Evolutionary conservation across 2,888 invertebrate species (phyloP).

Genomic region (Syrphus vitripennis): DNA sequence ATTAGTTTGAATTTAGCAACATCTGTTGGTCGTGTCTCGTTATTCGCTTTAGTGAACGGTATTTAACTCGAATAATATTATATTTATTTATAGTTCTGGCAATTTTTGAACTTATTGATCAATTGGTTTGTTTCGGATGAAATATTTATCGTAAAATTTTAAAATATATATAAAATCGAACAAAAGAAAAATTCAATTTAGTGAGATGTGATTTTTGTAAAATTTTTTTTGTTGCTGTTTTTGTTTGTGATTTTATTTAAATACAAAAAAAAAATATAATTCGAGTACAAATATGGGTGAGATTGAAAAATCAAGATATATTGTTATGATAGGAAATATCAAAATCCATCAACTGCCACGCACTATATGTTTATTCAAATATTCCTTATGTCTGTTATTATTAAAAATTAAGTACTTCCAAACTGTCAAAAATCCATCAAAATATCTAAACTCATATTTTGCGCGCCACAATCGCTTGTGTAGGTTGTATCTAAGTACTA

Average conservation of each 20-base stretch:
- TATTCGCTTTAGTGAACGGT: slow-evolving; percentile 6
- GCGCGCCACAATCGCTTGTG: too few species aligned
- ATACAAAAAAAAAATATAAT: background rate
- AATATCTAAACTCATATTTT: background rate
- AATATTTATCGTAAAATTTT: slow-evolving; percentile 26
- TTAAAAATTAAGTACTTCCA: background rate
- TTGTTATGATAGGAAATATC: too few species aligned
- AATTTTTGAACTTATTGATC: slow-evolving; percentile 22
- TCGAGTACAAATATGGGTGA: background rate
- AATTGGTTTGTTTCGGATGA: slow-evolving; percentile 34
- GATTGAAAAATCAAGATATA: background rate
- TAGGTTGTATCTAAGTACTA: too few species aligned
- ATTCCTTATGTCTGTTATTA: background rate
- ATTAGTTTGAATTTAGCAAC: slow-evolving; percentile 58
- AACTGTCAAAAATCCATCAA: slow-evolving; percentile 24
- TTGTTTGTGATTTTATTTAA: background rate
- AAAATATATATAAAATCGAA: background rate
- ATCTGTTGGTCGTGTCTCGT: slow-evolving; percentile 43
- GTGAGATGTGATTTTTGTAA: background rate
- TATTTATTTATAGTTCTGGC: slow-evolving; percentile 46
- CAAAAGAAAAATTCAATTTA: background rate
- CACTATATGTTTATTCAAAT: background rate
- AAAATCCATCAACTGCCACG: background rate
- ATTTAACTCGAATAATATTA: slow-evolving; percentile 2
- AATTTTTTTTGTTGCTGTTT: background rate